Base-by-base conservation (phyloP, 2,888 invertebrate genomes). In the Callimorpha dominula region DNA sequence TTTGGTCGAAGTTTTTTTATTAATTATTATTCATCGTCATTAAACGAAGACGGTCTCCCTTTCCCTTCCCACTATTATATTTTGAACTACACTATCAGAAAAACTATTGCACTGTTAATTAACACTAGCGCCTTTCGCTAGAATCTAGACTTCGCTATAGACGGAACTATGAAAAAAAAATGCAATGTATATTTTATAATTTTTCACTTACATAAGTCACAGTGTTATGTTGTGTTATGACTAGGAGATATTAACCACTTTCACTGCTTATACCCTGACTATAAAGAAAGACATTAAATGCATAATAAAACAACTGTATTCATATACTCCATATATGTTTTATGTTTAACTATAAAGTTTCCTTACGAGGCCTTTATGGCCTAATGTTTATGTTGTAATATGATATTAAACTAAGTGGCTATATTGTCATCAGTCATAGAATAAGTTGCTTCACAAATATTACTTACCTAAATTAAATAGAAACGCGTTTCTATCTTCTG, bases 221-320 rank as follows among this genome's bases (percentile, higher is more conserved):
- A 74, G 20, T 60, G 60, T 60, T 60, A 60, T 60, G 31, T 60
- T 60, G 31, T 63, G 64, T 60, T 69, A 78, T 69, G 52, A 65
- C 2, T 12, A 43, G 62, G 62, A 52, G 74, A 77, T 68, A 75
- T 67, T 71, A 8, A 52, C 43, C 65, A 81, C 82, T 82, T 82
- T 82, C 82, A 73, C 82, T 78, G 68, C 52, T 72, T 69, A 70
- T 64, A 72, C 72, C 76, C 73, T 42, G 2, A 43, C 70, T 40
- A 73, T 84, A 77, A 78, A 77, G 46, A 66, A 63, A 17, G n/a
- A 50, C 76, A 76, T 77, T 73, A 77, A 72, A 72, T 15, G 54
- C 43, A 70, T 81, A 75, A 76, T 74, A 79, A n/a, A 65, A 52
- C 68, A 75, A 72, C 79, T 54, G 40, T 78, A 74, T 76, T 73